Base-by-base conservation (phyloP, 2,888 invertebrate species). In the Tachystola acroxantha region DNA sequence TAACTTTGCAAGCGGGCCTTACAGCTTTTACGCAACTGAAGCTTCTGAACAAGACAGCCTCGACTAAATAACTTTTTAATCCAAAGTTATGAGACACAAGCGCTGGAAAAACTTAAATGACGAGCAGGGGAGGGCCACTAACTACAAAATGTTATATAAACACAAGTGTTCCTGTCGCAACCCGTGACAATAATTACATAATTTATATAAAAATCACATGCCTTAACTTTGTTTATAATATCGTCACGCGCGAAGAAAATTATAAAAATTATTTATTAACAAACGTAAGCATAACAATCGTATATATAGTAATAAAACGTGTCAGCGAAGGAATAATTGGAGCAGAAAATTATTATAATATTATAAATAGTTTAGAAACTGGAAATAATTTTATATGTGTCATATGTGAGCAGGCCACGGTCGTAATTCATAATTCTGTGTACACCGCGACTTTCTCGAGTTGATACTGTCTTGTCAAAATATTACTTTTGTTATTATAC, bases 321-420 rank as follows among this genome's bases (percentile, higher is more conserved):
- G 84, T 84, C 85, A 74, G 71, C 74, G 50, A 46, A 48, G 59
- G 64, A 81, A 84, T 86, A 85, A 85, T 85, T 85, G 85, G 85
- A 66, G 68, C 73, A 61, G 68, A 71, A 76, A 84, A 80, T 82
- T 82, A 85, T 85, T 79, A 81, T 81, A 77, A 73, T 85, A 76
- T 72, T 81, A 80, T 81, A 84, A 84, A 84, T 85, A 85, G 85
- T 84, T 82, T 81, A 77, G 68, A 71, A 56, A 40, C 71, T 69
- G 64, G 63, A 64, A 66, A 73, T 81, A 71, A 79, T 82, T 81
- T 81, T 77, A 79, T 76, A 65, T 59, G 58, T 73, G 77, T 76
- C 74, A 60, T 65, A 62, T 60, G 67, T 61, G 66, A 70, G 66
- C 80, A 75, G 72, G 68, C 75, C 60, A 53, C 70, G 69, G 59